These are phyloP conservation scores for Condylostylus longicornis DNA, from an alignment of 1,140 invertebrate species.

Conservation along the genomic window DNA sequence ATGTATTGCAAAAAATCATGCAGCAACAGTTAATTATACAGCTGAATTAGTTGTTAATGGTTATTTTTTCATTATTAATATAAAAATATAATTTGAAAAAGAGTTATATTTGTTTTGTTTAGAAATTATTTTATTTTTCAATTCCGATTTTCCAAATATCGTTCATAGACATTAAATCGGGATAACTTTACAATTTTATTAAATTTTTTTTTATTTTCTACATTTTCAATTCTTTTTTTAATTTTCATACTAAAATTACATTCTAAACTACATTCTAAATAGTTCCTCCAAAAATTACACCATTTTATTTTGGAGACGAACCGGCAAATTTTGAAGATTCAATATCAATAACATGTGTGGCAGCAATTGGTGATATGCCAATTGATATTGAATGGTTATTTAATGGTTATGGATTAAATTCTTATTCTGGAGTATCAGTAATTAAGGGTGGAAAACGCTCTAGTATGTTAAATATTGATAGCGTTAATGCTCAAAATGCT, in stretches of 20 bases:
- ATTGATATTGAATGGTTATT: constrained; percentile 43
- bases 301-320: constrained; percentile 44
- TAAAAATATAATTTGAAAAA: not conserved
- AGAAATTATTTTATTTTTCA: constrained; percentile 2
- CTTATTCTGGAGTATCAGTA: constrained; percentile 31
- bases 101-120: constrained; percentile 4
- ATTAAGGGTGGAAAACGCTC: constrained; percentile 45
- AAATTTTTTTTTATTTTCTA: constrained; percentile 5
- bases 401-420: constrained; percentile 39
- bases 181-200: too few relatives aligned
- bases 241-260: too few relatives aligned
- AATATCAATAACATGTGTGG: constrained; percentile 42
- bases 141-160: too few relatives aligned
- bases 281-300: constrained; percentile 49
- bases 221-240: too few relatives aligned
- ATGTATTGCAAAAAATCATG: constrained; percentile 57
- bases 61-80: constrained; percentile 30
- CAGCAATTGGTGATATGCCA: constrained; percentile 46
- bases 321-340: constrained; percentile 47
- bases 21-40: constrained; percentile 50
- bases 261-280: constrained; percentile 11
- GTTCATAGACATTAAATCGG: too few relatives aligned
- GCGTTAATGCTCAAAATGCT: constrained; percentile 36
- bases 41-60: constrained; percentile 58
- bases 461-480: constrained; percentile 36